Conservation (phyloP, 2,888 invertebrate genomes). For the Nomada goodeniana region DNA sequence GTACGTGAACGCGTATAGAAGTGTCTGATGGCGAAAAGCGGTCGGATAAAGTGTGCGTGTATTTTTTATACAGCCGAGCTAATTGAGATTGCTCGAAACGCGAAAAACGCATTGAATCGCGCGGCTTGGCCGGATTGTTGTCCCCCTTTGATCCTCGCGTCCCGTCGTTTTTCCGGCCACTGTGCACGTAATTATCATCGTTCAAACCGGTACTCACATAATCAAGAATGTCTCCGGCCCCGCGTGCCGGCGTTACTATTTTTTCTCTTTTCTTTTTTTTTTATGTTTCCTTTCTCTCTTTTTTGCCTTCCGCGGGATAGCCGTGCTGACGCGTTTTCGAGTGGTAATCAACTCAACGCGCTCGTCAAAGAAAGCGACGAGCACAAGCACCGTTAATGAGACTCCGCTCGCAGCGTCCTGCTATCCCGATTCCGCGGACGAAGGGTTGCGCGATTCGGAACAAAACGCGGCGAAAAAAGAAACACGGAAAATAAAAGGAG, state of each 20-base stretch:
- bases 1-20: neutral
- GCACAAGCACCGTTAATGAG: slow-evolving; percentile 53
- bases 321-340: slow-evolving; percentile 14
- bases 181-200: slow-evolving; percentile 44
- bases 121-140: slow-evolving; percentile 1
- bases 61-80: slow-evolving; percentile 16
- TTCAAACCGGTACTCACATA: slow-evolving; percentile 38
- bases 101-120: slow-evolving; percentile 30
- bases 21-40: neutral
- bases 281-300: neutral
- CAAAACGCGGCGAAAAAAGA: neutral
- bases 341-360: slow-evolving; percentile 42
- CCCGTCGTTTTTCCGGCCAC: slow-evolving; percentile 8
- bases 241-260: neutral
- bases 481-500: neutral
- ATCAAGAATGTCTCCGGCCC: slow-evolving; percentile 41
- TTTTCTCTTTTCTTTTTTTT: neutral
- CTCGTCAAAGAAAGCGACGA: slow-evolving; percentile 42
- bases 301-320: neutral
- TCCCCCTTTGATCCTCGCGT: slow-evolving; percentile 36
- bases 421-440: slow-evolving; percentile 38
- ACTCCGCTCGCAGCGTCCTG: slow-evolving; percentile 38
- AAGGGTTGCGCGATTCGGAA: slow-evolving; percentile 43
- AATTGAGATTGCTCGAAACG: slow-evolving; percentile 34
- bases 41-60: slow-evolving; percentile 10